Evolutionary conservation across 1,140 invertebrate species (phyloP).

Genomic region (Agrypnia vestita): DNA sequence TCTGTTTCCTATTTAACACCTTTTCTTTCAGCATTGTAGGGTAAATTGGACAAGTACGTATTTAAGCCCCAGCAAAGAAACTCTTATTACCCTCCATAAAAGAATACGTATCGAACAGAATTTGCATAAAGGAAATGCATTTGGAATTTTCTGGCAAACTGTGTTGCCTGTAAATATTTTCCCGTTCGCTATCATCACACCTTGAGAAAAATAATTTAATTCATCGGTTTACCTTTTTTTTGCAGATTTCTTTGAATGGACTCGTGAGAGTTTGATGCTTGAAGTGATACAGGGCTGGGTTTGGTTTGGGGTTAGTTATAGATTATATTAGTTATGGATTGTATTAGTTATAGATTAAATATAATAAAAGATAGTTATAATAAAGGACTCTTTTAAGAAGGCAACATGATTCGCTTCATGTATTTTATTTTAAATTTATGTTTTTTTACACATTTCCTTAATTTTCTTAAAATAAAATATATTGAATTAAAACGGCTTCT

Average conservation of each 20-base stretch:
- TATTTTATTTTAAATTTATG: too few relatives aligned
- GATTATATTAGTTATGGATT: background rate
- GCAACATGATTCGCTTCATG: too few relatives aligned
- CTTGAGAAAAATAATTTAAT: slow-evolving; percentile 52
- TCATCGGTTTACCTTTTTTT: slow-evolving; percentile 40
- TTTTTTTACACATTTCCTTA: too few relatives aligned
- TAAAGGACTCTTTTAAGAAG: too few relatives aligned
- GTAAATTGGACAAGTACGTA: background rate
- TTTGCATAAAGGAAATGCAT: slow-evolving; percentile 38
- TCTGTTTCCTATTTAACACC: background rate
- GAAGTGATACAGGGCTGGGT: background rate
- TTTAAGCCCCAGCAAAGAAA: slow-evolving; percentile 1
- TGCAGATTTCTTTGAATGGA: background rate
- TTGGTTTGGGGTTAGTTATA: background rate
- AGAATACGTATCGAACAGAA: slow-evolving; percentile 22
- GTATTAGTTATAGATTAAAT: too few relatives aligned
- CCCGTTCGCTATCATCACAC: slow-evolving; percentile 1
- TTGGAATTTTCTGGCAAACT: slow-evolving; percentile 10
- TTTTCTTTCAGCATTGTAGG: background rate
- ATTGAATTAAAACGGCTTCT: too few relatives aligned
- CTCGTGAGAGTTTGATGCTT: background rate
- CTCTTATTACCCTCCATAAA: background rate
- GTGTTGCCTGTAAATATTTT: slow-evolving; percentile 20
- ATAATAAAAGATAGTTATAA: too few relatives aligned
- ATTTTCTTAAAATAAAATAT: too few relatives aligned